These are phyloP conservation scores for Arbacia lixula DNA, from an alignment of 53 echinoderm and acorn worm genomes.

Conservation along the genomic window DNA sequence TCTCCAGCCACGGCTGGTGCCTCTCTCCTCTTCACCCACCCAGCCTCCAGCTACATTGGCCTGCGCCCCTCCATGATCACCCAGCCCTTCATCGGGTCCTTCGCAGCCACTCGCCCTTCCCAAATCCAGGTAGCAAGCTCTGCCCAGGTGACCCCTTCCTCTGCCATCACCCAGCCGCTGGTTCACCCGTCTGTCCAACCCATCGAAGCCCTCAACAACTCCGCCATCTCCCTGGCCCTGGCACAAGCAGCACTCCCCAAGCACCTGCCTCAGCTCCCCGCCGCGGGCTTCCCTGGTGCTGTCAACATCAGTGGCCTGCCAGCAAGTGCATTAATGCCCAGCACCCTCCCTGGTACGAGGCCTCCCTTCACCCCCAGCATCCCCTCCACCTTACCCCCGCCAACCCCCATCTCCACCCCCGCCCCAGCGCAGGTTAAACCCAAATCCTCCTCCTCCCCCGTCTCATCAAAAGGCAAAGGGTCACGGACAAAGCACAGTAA, in stretches of 20 bases:
- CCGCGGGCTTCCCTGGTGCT: conserved; percentile 7
- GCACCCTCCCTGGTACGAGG: conserved; percentile 6
- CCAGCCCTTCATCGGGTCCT: conserved; percentile 31
- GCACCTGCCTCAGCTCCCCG: not conserved
- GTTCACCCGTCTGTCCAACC: conserved; percentile 39
- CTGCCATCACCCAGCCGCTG: conserved; percentile 1
- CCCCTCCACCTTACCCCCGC: not conserved
- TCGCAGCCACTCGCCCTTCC: conserved; percentile 6
- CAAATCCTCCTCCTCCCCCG: not conserved
- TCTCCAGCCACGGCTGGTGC: conserved; percentile 27
- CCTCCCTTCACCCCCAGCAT: not conserved
- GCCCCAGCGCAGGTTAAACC: not conserved
- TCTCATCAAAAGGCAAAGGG: not conserved
- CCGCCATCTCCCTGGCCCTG: conserved; percentile 30
- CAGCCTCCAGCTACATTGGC: conserved; percentile 37
- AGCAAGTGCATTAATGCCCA: too few relatives aligned
- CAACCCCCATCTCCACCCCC: not conserved
- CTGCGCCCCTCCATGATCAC: conserved; percentile 22
- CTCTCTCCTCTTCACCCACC: conserved; percentile 33
- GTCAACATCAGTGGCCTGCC: conserved; percentile 16
- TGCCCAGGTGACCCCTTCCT: conserved; percentile 41
- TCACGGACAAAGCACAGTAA: not conserved
- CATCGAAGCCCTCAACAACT: not conserved
- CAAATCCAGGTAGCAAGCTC: conserved; percentile 31
- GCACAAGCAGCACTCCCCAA: conserved; percentile 34